Conservation (phyloP, 2,797 vertebrate species). For the Liparis tanakae region DNA sequence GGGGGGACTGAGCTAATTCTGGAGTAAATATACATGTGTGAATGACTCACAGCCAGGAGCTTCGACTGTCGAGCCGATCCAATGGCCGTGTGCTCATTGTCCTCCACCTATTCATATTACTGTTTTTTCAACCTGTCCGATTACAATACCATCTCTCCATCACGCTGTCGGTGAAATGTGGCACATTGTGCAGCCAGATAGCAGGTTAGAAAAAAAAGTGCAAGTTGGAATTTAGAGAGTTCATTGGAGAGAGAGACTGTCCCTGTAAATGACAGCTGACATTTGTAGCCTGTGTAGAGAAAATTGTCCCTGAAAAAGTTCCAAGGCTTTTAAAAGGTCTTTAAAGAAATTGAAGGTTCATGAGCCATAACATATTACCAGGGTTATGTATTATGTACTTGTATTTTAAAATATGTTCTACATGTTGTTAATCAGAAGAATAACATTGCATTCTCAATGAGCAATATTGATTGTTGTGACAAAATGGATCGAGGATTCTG, state of each 20-base stretch:
- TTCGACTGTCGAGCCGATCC: neutral
- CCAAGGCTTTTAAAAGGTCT: neutral
- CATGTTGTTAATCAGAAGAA: too few species aligned
- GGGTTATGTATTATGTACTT: slow-evolving; percentile 1
- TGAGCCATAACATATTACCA: slow-evolving; percentile 7
- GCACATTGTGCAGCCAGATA: neutral
- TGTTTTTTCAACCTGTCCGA: neutral
- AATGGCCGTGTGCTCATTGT: neutral
- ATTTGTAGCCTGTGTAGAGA: slow-evolving; percentile 23
- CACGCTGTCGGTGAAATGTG: neutral
- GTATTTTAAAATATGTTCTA: too few species aligned
- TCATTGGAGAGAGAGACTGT: neutral
- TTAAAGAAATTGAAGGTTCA: neutral
- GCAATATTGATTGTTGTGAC: too few species aligned
- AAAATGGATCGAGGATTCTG: too few species aligned
- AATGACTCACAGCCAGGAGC: slow-evolving; percentile 16
- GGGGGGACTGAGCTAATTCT: slow-evolving; percentile 12
- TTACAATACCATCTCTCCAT: slow-evolving; percentile 13
- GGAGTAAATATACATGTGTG: slow-evolving; percentile 22
- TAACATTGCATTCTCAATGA: too few species aligned
- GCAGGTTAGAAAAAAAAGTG: neutral
- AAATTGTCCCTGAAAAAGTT: slow-evolving; percentile 2
- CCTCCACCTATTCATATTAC: neutral
- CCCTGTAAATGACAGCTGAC: slow-evolving; percentile 34
- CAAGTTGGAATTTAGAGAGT: slow-evolving; percentile 6